A percentile compares a stretch with the other conserved stretches of the same genome.
These are phyloP conservation scores for Okamejei kenojei DNA, from an alignment of 2,797 vertebrate genomes.

Conservation along the genomic window DNA sequence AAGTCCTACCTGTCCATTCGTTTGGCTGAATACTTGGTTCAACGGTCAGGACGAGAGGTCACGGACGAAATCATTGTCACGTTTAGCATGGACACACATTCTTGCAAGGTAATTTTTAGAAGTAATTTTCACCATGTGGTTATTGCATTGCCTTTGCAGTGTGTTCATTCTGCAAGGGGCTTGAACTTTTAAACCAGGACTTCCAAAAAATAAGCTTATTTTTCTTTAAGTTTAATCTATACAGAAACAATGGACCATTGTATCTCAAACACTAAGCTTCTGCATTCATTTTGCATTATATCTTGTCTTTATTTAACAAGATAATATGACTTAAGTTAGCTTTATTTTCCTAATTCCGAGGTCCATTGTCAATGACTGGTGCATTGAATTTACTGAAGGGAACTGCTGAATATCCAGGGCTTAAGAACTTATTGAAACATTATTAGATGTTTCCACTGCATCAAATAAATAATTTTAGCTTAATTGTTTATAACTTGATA, in stretches of 20 bases:
- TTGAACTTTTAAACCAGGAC: background rate
- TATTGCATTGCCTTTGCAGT: background rate
- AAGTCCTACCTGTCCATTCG: slow-evolving; percentile 86
- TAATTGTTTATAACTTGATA: background rate
- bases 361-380: background rate
- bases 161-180: background rate
- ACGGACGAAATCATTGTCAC: slow-evolving; percentile 71
- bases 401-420: background rate
- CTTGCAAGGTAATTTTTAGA: slow-evolving; percentile 73
- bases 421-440: background rate
- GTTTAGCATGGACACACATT: slow-evolving; percentile 93
- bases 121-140: background rate
- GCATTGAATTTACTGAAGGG: background rate
- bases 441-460: background rate
- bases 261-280: background rate
- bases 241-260: background rate
- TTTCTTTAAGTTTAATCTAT: background rate
- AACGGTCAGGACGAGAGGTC: slow-evolving; percentile 70
- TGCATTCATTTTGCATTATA: background rate
- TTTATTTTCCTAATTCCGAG: background rate
- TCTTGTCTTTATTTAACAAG: background rate
- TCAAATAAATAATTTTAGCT: background rate
- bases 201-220: background rate
- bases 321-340: background rate
- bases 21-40: slow-evolving; percentile 83